Base-by-base conservation (phyloP, 2,797 vertebrate genomes). In the Florisuga fusca region DNA sequence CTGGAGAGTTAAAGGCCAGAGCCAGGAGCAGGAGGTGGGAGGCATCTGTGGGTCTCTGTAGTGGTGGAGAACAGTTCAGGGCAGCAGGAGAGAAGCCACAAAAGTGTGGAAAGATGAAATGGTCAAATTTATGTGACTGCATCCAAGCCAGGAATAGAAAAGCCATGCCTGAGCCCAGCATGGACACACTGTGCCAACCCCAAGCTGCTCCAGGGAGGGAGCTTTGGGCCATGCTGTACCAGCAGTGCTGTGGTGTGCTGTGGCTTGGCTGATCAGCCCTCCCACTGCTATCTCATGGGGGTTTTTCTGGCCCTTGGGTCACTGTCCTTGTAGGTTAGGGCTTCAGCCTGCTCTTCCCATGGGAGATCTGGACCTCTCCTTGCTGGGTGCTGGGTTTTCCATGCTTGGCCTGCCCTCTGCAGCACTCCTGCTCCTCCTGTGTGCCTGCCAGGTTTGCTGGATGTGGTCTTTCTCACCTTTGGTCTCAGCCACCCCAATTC, bases 31-130 rank as follows among this genome's bases (percentile, higher is more conserved):
- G 76, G 33, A 81, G 43, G 34, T 78, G 15, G n/a, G 48, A 90
- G 6, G 6, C 1, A 1, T 86, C 34, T 0, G 0, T 71, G 51
- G 19, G 38, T 54, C 69, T 87, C 59, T 3, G 1, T 50, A 76
- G 33, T 46, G 23, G 15, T 79, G 29, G 29, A 55, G 18, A 69
- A 36, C 38, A 43, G 38, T 67, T 92, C 22, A 41, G 54, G 26
- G 12, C 57, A 80, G 20, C 25, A 33, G 43, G n/a, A 79, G 38
- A 71, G 73, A 78, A 89, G 43, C n/a, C 43, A 41, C n/a, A 48
- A 64, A 55, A 26, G 25, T 57, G 27, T 79, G 55, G 31, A n/a
- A 53, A 71, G 61, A 33, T 91, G 64, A 58, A 33, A 9, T 64
- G 63, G 77, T 58, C 66, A 75, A 63, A 50, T 10, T 58, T 57